Conservation (phyloP, 2,888 invertebrate species). For the Homarus gammarus region DNA sequence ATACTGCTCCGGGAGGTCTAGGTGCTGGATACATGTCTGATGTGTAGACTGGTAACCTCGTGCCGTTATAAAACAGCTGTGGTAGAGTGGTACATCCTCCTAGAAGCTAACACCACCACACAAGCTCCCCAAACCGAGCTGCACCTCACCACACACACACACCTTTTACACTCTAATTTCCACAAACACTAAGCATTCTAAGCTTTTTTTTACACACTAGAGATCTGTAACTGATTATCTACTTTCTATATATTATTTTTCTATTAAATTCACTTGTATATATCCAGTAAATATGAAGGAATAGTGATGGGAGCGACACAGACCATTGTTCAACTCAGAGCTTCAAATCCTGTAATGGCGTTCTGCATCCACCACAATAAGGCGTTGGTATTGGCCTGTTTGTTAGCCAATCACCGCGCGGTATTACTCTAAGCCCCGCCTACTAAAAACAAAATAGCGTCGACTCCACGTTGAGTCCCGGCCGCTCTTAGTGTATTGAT, state of each 20-base stretch:
- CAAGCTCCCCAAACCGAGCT: neutral
- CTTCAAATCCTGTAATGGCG: slow-evolving; percentile 60
- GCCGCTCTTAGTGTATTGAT: slow-evolving; percentile 35
- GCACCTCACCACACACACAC: slow-evolving; percentile 1
- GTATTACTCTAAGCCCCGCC: neutral
- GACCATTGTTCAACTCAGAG: slow-evolving; percentile 57
- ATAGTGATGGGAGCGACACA: slow-evolving; percentile 33
- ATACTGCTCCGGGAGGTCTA: slow-evolving; percentile 59
- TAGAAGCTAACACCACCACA: neutral
- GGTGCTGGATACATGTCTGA: slow-evolving; percentile 55
- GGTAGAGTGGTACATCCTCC: slow-evolving; percentile 8
- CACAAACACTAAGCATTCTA: slow-evolving; percentile 31
- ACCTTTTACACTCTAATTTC: slow-evolving; percentile 8
- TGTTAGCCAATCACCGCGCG: slow-evolving; percentile 29
- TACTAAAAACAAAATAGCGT: slow-evolving; percentile 23
- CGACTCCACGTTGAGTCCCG: slow-evolving; percentile 45
- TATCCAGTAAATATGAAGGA: slow-evolving; percentile 55
- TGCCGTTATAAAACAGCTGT: slow-evolving; percentile 32
- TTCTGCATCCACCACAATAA: slow-evolving; percentile 56
- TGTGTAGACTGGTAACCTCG: neutral
- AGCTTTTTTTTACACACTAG: slow-evolving; percentile 7
- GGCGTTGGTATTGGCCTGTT: slow-evolving; percentile 14
- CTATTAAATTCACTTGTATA: slow-evolving; percentile 34
- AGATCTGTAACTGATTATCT: neutral
- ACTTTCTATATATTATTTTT: slow-evolving; percentile 38